phyloP scores from a whole-genome alignment of 1,140 invertebrate species.

The Bombus sylvicola region DNA sequence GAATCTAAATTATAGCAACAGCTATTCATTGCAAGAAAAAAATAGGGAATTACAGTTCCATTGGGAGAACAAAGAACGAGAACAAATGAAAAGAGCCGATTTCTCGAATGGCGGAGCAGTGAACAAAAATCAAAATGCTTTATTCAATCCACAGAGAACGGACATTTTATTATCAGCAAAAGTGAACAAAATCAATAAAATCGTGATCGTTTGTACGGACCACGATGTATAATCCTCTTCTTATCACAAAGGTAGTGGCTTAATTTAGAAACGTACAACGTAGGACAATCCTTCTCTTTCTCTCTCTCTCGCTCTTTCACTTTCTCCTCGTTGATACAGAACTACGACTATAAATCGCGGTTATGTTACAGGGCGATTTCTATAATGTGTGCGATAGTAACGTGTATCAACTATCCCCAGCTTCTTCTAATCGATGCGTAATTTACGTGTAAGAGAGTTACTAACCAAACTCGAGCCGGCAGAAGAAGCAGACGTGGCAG shows the following conservation, averaged over 20 bases:
- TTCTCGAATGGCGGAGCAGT: slow-evolving; percentile 3
- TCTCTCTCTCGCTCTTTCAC: neutral
- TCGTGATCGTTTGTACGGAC: neutral
- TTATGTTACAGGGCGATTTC: neutral
- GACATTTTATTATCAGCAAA: slow-evolving; percentile 31
- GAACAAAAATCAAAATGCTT: slow-evolving; percentile 44
- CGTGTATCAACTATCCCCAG: slow-evolving; percentile 41
- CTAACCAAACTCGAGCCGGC: slow-evolving; percentile 80
- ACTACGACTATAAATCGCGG: neutral
- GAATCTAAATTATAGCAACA: neutral
- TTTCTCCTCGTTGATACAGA: neutral
- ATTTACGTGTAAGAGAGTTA: slow-evolving; percentile 54
- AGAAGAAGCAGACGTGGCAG: slow-evolving; percentile 80
- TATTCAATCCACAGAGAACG: slow-evolving; percentile 18
- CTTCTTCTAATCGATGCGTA: slow-evolving; percentile 32
- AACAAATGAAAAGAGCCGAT: neutral
- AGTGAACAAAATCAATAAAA: slow-evolving; percentile 35
- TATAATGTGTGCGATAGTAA: neutral
- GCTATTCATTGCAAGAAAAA: neutral
- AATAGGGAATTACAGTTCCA: neutral
- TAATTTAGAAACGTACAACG: slow-evolving; percentile 22
- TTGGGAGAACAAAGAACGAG: neutral
- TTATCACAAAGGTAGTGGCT: slow-evolving; percentile 37
- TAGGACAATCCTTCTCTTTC: slow-evolving; percentile 14
- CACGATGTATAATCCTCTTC: slow-evolving; percentile 1